Evolutionary conservation across 2,888 invertebrate genomes (phyloP).

Genomic region (Cheiracanthium punctorium): DNA sequence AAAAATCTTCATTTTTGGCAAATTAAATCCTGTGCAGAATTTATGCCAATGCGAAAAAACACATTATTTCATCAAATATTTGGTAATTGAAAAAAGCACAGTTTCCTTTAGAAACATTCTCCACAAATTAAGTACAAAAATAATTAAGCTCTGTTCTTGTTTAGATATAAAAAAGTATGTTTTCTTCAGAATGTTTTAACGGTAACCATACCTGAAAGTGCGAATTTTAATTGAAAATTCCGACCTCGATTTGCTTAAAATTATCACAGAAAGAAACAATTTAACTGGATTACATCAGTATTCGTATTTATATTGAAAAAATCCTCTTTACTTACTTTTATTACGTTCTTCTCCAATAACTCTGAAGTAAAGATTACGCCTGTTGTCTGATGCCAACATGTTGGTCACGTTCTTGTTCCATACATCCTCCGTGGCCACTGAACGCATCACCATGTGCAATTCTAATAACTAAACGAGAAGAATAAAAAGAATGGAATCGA

Average conservation of each 20-base stretch:
- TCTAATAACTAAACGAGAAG: conserved; percentile 81
- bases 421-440: conserved; percentile 77
- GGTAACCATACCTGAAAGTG: background rate
- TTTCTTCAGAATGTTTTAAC: background rate
- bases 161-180: background rate
- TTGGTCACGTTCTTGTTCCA: conserved; percentile 59
- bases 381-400: conserved; percentile 80
- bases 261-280: conserved; percentile 2
- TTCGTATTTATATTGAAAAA: too few species aligned
- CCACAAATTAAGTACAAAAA: background rate
- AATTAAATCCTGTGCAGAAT: too few species aligned
- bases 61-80: background rate
- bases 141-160: conserved; percentile 1
- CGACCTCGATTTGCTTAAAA: background rate
- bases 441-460: conserved; percentile 85
- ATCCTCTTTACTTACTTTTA: conserved; percentile 44
- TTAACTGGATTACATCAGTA: background rate
- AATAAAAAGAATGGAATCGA: background rate
- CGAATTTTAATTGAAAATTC: conserved; percentile 11
- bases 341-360: conserved; percentile 77
- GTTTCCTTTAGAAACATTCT: background rate
- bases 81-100: too few species aligned
- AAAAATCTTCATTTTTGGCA: too few species aligned
- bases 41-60: too few species aligned
- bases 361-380: conserved; percentile 90